Percentiles rank a stretch among this genome's conserved stretches.
phyloP scores from a whole-genome alignment of 2,113 vertebrate species.

The Ailuropoda melanoleuca region DNA sequence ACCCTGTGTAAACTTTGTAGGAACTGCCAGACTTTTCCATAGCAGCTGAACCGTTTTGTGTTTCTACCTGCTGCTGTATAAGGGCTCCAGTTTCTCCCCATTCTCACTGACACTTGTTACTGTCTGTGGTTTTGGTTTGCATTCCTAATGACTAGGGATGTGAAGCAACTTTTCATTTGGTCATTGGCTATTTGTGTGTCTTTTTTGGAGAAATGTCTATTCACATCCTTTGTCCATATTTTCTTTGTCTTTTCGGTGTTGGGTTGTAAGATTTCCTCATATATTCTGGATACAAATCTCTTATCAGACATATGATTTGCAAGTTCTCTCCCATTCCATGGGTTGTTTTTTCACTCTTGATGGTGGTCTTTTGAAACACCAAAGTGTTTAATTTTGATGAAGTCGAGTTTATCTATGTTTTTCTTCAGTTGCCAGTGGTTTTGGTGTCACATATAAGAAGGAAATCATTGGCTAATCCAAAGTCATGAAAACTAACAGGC shows the following conservation, averaged over 20 bases:
- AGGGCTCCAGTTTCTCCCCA: neutral
- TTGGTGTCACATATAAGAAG: neutral
- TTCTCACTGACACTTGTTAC: neutral
- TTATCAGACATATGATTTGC: neutral
- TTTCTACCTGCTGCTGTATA: neutral
- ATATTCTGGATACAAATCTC: neutral
- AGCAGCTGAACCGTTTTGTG: neutral
- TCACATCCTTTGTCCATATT: neutral
- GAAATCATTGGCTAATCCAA: neutral
- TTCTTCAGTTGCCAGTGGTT: neutral
- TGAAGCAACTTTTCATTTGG: neutral
- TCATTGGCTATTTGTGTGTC: neutral
- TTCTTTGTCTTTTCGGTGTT: neutral
- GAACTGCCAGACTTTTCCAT: neutral
- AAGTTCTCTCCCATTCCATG: neutral
- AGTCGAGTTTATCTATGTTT: neutral
- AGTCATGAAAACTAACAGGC: neutral
- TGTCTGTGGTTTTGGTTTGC: neutral
- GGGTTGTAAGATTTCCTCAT: neutral
- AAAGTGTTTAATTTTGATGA: slow-evolving; percentile 13
- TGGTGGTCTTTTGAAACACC: neutral
- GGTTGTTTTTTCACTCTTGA: neutral
- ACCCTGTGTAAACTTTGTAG: neutral
- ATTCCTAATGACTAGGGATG: neutral
- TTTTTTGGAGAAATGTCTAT: neutral